Percentiles rank a stretch among this genome's conserved stretches.
Evolutionary conservation across 2,113 vertebrate species (phyloP).

Genomic region (Athene noctua): DNA sequence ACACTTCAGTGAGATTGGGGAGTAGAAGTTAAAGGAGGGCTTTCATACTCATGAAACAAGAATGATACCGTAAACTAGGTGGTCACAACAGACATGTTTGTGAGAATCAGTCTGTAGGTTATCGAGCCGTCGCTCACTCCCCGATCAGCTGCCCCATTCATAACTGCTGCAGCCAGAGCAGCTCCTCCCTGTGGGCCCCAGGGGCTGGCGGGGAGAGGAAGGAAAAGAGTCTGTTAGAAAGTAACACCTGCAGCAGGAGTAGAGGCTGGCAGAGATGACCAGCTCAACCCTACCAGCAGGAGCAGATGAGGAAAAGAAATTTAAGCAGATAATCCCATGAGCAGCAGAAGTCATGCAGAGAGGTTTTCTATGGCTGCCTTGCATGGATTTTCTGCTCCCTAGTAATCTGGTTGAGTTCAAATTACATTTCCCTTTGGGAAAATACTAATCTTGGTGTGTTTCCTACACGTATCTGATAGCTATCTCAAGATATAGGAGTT

Average conservation of each 20-base stretch:
- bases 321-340: background rate
- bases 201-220: accelerated
- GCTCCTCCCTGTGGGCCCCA: background rate
- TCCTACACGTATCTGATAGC: background rate
- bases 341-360: background rate
- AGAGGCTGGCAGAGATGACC: background rate
- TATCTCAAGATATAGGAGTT: background rate
- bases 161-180: background rate
- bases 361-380: background rate
- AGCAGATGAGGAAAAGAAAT: background rate
- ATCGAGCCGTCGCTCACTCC: accelerated
- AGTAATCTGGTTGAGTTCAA: background rate
- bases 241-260: background rate
- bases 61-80: too few species aligned
- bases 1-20: background rate
- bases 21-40: background rate
- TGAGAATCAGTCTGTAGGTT: background rate
- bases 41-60: background rate
- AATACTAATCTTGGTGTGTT: background rate
- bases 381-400: background rate
- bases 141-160: background rate
- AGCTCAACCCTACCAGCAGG: background rate
- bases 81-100: accelerated
- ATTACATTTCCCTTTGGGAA: background rate
- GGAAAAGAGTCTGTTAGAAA: background rate